A percentile compares a stretch with the other conserved stretches of the same genome.
These are phyloP conservation scores for Rhagonycha fulva DNA, from an alignment of 2,888 invertebrate genomes.

Conservation along the genomic window DNA sequence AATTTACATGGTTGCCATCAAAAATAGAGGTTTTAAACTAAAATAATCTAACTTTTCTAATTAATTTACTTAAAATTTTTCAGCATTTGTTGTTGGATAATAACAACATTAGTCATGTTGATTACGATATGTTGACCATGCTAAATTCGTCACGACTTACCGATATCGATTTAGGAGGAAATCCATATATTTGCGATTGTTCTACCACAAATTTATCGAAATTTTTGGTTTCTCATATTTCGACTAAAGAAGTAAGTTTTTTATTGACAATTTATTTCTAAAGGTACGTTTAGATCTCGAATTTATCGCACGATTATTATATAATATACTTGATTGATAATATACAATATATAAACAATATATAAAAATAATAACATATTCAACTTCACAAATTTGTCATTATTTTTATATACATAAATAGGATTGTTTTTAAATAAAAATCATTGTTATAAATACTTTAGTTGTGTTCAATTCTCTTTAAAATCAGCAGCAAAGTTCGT, in stretches of 20 bases:
- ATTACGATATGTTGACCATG: constrained; percentile 50
- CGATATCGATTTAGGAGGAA: neutral
- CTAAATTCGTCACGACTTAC: constrained; percentile 51
- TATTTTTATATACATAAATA: too few species aligned
- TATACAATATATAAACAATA: too few species aligned
- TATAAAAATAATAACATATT: too few species aligned
- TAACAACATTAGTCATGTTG: constrained; percentile 60
- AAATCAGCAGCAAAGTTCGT: too few species aligned
- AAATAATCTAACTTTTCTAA: neutral
- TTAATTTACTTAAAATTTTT: constrained; percentile 23
- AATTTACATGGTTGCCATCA: constrained; percentile 53
- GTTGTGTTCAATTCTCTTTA: too few species aligned
- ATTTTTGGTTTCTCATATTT: neutral
- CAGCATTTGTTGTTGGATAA: constrained; percentile 58
- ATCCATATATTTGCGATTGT: constrained; percentile 6
- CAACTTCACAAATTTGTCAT: too few species aligned
- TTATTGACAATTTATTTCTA: too few species aligned
- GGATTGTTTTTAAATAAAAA: too few species aligned
- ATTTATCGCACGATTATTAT: too few species aligned
- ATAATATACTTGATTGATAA: too few species aligned
- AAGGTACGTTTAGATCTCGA: too few species aligned
- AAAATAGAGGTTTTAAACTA: constrained; percentile 50
- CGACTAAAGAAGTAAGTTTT: neutral
- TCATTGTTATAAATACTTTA: too few species aligned
- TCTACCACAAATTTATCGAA: neutral